phyloP scores from a whole-genome alignment of 2,113 vertebrate genomes.

The Xiphias gladius region DNA sequence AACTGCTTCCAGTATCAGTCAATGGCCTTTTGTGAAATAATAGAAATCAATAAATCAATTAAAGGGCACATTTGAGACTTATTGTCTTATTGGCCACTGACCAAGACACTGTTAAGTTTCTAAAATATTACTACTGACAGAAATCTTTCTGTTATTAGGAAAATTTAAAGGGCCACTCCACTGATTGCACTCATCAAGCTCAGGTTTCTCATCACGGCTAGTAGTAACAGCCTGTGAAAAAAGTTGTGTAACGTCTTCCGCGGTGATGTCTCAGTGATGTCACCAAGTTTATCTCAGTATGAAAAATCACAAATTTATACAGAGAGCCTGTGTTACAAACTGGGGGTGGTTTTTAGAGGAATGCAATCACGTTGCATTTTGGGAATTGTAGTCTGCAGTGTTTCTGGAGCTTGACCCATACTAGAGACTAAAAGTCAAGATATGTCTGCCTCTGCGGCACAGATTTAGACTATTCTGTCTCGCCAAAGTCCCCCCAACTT shows the following conservation, averaged over 20 bases:
- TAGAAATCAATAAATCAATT: slow-evolving; percentile 13
- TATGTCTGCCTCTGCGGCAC: not conserved
- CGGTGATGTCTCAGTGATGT: not conserved
- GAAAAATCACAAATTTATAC: not conserved
- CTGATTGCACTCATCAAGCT: not conserved
- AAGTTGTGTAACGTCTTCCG: not conserved
- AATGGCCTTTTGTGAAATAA: slow-evolving; percentile 36
- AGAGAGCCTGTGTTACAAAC: not conserved
- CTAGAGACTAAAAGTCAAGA: not conserved
- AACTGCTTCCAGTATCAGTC: slow-evolving; percentile 48
- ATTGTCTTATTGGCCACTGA: slow-evolving; percentile 11
- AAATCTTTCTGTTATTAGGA: slow-evolving; percentile 8
- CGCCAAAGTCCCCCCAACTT: not conserved
- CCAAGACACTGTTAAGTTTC: slow-evolving; percentile 9
- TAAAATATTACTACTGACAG: slow-evolving; percentile 19
- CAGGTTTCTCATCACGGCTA: not conserved
- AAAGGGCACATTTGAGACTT: slow-evolving; percentile 37
- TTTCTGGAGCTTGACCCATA: not conserved
- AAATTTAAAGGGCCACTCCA: slow-evolving; percentile 6
- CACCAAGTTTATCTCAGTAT: not conserved
- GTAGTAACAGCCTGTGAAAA: not conserved
- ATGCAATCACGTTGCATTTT: not conserved
- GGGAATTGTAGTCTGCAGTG: not conserved
- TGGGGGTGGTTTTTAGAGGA: not conserved
- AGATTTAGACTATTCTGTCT: not conserved